Evolutionary conservation across 2,797 vertebrate genomes (phyloP).

Genomic region (Lacerta viridis): DNA sequence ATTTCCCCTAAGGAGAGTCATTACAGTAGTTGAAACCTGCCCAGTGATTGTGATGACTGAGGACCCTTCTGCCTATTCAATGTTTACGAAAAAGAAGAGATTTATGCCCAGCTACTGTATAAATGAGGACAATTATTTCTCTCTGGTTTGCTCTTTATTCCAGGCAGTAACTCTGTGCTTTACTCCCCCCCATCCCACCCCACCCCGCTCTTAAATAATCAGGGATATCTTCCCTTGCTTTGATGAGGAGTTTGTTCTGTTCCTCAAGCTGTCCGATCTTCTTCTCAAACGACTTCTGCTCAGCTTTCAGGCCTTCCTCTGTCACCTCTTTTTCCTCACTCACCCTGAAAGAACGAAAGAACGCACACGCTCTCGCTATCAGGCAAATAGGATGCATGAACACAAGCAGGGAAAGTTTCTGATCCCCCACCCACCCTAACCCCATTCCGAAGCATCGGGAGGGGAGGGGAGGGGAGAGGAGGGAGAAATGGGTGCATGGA

Average conservation of each 20-base stretch:
- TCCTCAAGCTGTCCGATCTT: conserved; percentile 90
- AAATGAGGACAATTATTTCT: conserved; percentile 82
- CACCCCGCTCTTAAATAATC: conserved; percentile 34
- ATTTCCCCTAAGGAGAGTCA: no score
- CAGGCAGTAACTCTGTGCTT: conserved; percentile 53
- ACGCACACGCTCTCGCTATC: background rate
- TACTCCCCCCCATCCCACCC: background rate
- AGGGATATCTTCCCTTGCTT: conserved; percentile 98
- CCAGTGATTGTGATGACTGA: no score
- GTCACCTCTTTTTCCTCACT: conserved; percentile 96
- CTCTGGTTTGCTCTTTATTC: conserved; percentile 71
- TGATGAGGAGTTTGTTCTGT: conserved; percentile 90
- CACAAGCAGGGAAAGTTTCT: background rate
- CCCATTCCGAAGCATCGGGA: background rate
- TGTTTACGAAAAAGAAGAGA: conserved; percentile 49
- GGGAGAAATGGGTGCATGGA: background rate
- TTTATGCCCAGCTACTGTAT: conserved; percentile 74
- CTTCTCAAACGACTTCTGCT: conserved; percentile 92
- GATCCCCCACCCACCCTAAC: background rate
- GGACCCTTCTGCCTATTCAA: no score
- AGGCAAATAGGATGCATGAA: conserved; percentile 42
- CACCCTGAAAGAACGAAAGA: conserved; percentile 79
- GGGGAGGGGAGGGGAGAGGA: no score
- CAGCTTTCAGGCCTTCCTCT: conserved; percentile 88
- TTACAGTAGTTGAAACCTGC: no score